phyloP scores from a whole-genome alignment of 2,113 vertebrate species.

The Nycticebus coucang region DNA sequence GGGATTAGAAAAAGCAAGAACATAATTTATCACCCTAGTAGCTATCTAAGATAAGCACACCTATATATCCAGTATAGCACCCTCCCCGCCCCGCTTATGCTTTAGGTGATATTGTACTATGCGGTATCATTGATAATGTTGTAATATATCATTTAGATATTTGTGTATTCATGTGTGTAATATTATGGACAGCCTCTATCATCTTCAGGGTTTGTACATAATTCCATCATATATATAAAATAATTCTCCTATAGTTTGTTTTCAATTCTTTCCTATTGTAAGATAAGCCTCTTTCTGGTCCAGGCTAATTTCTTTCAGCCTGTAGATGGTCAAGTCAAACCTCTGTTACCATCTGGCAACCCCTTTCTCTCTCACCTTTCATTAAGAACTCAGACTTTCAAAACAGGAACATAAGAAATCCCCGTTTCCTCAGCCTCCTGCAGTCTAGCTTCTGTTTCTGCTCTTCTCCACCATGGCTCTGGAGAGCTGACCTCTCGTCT shows the following conservation, averaged over 20 bases:
- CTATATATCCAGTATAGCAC: not conserved
- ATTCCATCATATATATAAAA: not conserved
- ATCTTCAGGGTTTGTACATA: not conserved
- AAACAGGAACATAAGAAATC: too few species aligned
- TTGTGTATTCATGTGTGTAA: not conserved
- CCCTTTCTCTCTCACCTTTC: not conserved
- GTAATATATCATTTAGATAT: not conserved
- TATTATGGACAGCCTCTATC: not conserved
- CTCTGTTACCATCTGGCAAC: not conserved
- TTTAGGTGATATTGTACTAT: not conserved
- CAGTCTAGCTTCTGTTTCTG: not conserved
- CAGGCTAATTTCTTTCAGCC: not conserved
- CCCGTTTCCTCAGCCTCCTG: not conserved
- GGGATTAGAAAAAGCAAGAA: not conserved
- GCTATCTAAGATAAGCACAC: not conserved
- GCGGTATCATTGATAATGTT: not conserved
- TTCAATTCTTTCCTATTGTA: not conserved
- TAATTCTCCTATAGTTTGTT: not conserved
- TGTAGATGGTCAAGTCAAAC: not conserved
- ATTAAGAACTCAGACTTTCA: not conserved
- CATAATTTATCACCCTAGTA: not conserved
- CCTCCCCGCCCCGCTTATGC: not conserved
- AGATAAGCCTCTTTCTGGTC: not conserved
- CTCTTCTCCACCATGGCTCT: not conserved
- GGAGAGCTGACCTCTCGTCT: not conserved